These are phyloP conservation scores for Chelon labrosus DNA, from an alignment of 2,797 vertebrate genomes.

Conservation along the genomic window DNA sequence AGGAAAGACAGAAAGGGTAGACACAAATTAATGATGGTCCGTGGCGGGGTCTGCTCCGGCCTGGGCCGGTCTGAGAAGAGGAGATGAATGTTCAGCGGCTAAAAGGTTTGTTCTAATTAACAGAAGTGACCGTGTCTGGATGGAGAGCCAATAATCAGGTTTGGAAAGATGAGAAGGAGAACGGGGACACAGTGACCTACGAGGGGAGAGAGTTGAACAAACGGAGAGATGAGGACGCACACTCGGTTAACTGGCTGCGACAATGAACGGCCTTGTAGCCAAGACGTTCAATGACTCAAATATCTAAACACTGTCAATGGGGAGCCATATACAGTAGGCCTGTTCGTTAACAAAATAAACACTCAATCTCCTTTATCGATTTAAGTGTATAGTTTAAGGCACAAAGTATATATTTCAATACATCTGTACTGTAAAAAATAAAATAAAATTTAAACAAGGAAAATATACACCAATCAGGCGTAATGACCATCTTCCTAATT, in stretches of 20 bases:
- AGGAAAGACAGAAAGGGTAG: conserved; percentile 49
- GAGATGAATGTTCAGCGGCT: conserved; percentile 66
- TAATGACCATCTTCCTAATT: too few species aligned
- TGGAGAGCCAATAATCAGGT: conserved; percentile 78
- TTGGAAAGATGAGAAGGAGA: conserved; percentile 72
- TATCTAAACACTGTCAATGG: conserved; percentile 38
- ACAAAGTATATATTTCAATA: too few species aligned
- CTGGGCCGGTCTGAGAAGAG: conserved; percentile 49
- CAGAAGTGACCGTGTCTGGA: conserved; percentile 72
- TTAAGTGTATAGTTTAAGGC: not conserved
- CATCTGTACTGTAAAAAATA: too few species aligned
- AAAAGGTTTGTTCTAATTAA: conserved; percentile 83
- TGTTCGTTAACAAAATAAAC: conserved; percentile 10
- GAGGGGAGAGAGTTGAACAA: conserved; percentile 33
- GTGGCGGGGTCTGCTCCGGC: conserved; percentile 39
- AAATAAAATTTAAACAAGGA: too few species aligned
- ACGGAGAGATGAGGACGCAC: conserved; percentile 31
- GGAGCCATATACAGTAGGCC: not conserved
- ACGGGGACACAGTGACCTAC: conserved; percentile 66
- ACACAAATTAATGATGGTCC: conserved; percentile 74
- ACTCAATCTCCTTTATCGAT: not conserved
- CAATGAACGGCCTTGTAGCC: conserved; percentile 36
- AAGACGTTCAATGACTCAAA: conserved; percentile 65
- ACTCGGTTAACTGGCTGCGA: conserved; percentile 58
- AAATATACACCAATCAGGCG: too few species aligned